phyloP scores from a whole-genome alignment of 2,113 vertebrate genomes.

The Oreocharis arfaki region DNA sequence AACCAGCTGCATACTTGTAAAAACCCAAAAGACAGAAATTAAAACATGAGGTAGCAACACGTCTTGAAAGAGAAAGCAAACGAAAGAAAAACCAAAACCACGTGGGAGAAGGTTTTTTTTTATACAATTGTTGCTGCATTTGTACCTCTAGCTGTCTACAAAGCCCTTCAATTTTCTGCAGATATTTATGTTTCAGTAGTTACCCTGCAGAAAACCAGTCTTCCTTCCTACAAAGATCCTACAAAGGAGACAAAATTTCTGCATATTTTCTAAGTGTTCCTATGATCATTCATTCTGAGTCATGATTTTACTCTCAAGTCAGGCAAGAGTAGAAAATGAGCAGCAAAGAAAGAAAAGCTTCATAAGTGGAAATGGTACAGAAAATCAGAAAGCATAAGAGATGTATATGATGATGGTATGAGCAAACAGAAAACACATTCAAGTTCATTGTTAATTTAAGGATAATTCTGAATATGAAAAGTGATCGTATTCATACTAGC shows the following conservation, averaged over 20 bases:
- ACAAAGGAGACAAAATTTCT: neutral
- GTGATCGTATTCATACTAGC: neutral
- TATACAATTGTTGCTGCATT: neutral
- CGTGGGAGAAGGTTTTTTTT: neutral
- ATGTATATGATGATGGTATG: neutral
- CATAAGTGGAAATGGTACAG: neutral
- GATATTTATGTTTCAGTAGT: neutral
- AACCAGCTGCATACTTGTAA: neutral
- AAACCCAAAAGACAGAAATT: neutral
- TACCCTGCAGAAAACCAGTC: neutral
- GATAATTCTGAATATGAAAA: neutral
- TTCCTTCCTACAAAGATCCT: neutral
- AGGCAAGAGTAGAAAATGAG: neutral
- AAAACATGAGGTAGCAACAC: neutral
- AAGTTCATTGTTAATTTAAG: neutral
- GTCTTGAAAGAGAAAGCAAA: neutral
- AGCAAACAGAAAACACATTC: neutral
- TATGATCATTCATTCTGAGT: neutral
- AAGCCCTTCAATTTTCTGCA: neutral
- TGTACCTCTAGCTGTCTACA: constrained; percentile 1
- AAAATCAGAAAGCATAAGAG: neutral
- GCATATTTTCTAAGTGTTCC: neutral
- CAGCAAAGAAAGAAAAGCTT: neutral
- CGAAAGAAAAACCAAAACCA: neutral
- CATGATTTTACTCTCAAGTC: neutral